phyloP scores from a whole-genome alignment of 2,797 vertebrate genomes.

The Streptopelia turtur region DNA sequence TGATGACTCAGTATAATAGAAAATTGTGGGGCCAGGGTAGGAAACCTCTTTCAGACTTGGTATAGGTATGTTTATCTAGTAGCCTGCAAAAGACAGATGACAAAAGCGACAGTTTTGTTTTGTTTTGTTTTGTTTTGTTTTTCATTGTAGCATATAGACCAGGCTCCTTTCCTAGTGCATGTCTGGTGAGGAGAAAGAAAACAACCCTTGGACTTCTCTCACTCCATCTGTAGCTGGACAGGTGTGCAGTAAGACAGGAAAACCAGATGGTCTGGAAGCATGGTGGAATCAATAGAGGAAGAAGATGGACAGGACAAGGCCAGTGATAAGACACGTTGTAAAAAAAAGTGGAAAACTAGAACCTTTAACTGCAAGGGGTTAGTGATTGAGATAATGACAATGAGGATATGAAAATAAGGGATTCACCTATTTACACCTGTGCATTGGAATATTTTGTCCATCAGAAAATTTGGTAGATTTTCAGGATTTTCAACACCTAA shows the following conservation, averaged over 20 bases:
- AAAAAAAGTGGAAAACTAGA: background rate
- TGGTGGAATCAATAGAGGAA: background rate
- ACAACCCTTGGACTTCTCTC: fast-evolving
- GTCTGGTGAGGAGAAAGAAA: background rate
- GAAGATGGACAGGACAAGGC: background rate
- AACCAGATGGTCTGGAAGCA: background rate
- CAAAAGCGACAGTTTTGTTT: background rate
- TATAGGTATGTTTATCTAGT: background rate
- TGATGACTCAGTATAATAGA: background rate
- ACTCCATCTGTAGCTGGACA: background rate
- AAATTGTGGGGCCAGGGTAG: background rate
- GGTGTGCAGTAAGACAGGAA: background rate
- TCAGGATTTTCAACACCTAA: background rate
- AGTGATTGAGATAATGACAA: background rate
- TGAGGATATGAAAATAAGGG: background rate
- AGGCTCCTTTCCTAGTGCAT: background rate
- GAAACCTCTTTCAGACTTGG: background rate
- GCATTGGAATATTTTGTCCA: background rate
- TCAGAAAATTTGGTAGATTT: background rate
- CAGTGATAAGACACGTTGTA: background rate
- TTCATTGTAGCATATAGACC: background rate
- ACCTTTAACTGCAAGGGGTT: fast-evolving
- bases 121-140: too few relatives aligned
- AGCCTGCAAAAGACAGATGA: background rate
- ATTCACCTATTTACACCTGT: background rate